Evolutionary conservation across 2,797 vertebrate genomes (phyloP).

Genomic region (Gastrophryne carolinensis): DNA sequence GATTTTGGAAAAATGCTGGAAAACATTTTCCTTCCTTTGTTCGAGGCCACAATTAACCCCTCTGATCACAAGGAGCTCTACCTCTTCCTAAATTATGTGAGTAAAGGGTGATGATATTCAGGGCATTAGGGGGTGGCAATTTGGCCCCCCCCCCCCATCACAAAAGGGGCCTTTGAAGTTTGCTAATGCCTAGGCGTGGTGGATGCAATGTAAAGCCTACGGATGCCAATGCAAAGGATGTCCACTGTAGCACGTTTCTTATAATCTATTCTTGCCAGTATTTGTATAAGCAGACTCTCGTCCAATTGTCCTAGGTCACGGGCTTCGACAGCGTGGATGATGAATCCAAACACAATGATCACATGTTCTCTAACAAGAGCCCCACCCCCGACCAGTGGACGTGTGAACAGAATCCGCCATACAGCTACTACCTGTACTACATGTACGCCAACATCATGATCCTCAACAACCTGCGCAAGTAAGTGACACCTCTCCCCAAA

Average conservation of each 20-base stretch:
- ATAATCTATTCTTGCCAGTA: too few relatives aligned
- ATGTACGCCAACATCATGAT: slow-evolving; percentile 98
- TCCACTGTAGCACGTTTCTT: too few relatives aligned
- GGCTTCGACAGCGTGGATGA: slow-evolving; percentile 98
- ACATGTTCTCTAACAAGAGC: slow-evolving; percentile 93
- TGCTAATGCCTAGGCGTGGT: too few relatives aligned
- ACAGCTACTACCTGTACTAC: slow-evolving; percentile 95
- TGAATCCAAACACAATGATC: slow-evolving; percentile 94
- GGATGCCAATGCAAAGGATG: too few relatives aligned
- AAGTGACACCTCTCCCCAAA: slow-evolving; percentile 44
- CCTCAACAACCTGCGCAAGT: slow-evolving; percentile 95
- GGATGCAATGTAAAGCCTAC: too few relatives aligned
- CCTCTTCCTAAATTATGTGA: slow-evolving; percentile 92
- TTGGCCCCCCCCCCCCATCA: not conserved
- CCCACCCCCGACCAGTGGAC: slow-evolving; percentile 90
- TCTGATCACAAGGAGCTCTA: slow-evolving; percentile 83
- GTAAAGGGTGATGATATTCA: not conserved
- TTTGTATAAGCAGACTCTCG: too few relatives aligned
- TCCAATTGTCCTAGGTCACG: slow-evolving; percentile 81
- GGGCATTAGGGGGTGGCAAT: too few relatives aligned
- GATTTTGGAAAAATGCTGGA: slow-evolving; percentile 92
- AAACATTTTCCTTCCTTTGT: slow-evolving; percentile 91
- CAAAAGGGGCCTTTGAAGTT: not conserved
- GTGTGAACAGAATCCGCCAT: slow-evolving; percentile 87
- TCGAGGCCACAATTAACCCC: slow-evolving; percentile 90